phyloP scores from a whole-genome alignment of 2,888 invertebrate species.

The Dryococelus australis region DNA sequence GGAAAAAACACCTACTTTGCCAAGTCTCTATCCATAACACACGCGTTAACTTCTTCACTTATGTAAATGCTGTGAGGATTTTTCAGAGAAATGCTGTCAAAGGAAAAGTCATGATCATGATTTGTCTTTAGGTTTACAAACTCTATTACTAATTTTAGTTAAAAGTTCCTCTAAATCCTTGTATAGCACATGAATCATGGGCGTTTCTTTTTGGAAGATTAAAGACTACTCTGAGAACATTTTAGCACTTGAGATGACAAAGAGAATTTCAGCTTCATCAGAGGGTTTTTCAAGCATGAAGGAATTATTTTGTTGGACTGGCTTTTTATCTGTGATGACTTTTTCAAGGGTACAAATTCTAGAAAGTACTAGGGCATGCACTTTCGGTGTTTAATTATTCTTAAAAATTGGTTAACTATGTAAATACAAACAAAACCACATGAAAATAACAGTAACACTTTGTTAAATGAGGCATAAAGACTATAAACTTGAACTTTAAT shows the following conservation, averaged over 20 bases:
- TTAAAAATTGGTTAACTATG: no score
- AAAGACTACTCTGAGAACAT: not conserved
- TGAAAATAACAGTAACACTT: no score
- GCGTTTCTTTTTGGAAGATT: not conserved
- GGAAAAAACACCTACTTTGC: no score
- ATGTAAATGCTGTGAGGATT: not conserved
- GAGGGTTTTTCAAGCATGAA: not conserved
- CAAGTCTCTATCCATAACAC: no score
- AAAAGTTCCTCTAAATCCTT: conserved; percentile 3
- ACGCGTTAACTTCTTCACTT: conserved; percentile 24
- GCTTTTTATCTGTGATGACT: conserved; percentile 11
- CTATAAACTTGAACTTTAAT: no score
- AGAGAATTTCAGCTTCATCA: conserved; percentile 23
- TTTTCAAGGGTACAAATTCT: conserved; percentile 4
- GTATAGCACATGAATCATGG: conserved; percentile 23
- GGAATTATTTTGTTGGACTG: conserved; percentile 24
- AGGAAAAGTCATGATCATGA: conserved; percentile 17
- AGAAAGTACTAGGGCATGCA: conserved; percentile 22
- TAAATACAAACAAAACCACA: no score
- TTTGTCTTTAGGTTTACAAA: conserved; percentile 25
- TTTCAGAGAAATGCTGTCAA: conserved; percentile 21
- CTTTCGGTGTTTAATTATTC: no score
- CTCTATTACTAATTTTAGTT: not conserved
- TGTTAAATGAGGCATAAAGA: no score
- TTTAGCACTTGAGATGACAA: conserved; percentile 22